These are phyloP conservation scores for Athalia circularis DNA, from an alignment of 2,888 invertebrate species.

Conservation along the genomic window DNA sequence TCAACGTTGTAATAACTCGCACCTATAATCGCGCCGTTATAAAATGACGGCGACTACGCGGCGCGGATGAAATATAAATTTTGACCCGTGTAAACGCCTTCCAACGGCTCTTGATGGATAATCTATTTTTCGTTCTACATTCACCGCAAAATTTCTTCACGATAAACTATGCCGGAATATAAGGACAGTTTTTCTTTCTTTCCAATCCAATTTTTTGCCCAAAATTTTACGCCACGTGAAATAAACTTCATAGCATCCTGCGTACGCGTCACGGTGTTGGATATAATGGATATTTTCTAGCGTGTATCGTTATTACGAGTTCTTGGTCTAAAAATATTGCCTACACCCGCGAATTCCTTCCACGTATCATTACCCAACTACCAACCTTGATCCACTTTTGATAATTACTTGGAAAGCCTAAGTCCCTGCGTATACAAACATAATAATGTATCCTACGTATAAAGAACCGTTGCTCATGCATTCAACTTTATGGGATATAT, in stretches of 20 bases:
- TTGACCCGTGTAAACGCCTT: too few species aligned
- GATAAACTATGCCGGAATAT: neutral
- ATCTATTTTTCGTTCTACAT: neutral
- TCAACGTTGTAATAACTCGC: too few species aligned
- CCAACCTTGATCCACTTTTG: slow-evolving; percentile 41
- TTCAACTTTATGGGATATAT: too few species aligned
- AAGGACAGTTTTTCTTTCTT: too few species aligned
- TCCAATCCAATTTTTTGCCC: too few species aligned
- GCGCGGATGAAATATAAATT: neutral
- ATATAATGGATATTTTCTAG: too few species aligned
- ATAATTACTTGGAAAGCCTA: slow-evolving; percentile 41
- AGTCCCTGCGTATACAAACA: neutral
- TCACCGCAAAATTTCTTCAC: neutral
- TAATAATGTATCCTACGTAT: neutral
- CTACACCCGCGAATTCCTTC: slow-evolving; percentile 35
- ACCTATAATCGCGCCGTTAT: neutral
- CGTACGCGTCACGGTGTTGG: too few species aligned
- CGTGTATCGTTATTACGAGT: too few species aligned
- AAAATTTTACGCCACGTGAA: too few species aligned
- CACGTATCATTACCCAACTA: slow-evolving; percentile 29
- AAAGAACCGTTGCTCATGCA: too few species aligned
- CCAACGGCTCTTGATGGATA: too few species aligned
- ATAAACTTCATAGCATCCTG: too few species aligned
- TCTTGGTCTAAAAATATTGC: neutral
- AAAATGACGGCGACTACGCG: neutral